phyloP scores from a whole-genome alignment of 2,113 vertebrate genomes.

The Heterochromis multidens region DNA sequence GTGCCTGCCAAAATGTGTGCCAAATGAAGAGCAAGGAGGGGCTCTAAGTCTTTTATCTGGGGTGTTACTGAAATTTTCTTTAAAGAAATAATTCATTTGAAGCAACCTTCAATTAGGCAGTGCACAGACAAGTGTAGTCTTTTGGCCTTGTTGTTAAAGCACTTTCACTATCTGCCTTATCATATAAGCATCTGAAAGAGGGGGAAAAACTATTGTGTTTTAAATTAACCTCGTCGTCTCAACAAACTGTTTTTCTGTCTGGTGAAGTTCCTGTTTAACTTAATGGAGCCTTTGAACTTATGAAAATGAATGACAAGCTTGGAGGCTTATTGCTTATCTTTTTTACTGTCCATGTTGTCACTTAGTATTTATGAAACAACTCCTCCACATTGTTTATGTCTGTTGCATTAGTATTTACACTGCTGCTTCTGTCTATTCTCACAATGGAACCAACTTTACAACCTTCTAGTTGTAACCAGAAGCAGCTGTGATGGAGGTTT shows the following conservation, averaged over 20 bases:
- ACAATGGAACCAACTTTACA: background rate
- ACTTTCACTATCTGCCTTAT: background rate
- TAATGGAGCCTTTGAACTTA: constrained; percentile 12
- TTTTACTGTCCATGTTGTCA: constrained; percentile 19
- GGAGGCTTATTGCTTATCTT: constrained; percentile 5
- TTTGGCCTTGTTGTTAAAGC: background rate
- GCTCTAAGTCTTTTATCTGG: constrained; percentile 43
- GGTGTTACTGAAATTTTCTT: constrained; percentile 29
- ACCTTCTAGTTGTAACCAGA: background rate
- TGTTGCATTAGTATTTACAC: constrained; percentile 28
- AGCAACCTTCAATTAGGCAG: constrained; percentile 32
- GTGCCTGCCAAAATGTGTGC: constrained; percentile 27
- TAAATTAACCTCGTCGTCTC: background rate
- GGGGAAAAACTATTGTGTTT: background rate
- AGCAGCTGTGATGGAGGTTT: background rate
- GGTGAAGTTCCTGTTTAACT: constrained; percentile 6
- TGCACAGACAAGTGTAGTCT: background rate
- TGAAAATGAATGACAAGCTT: constrained; percentile 27
- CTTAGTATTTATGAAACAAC: constrained; percentile 23
- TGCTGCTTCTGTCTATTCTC: constrained; percentile 6
- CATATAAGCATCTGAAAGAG: background rate
- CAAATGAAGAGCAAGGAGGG: constrained; percentile 37
- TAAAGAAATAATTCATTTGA: constrained; percentile 29
- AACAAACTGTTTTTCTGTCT: background rate
- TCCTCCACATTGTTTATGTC: constrained; percentile 8